Evolutionary conservation across 2,797 vertebrate species (phyloP), one percentile per base, ranked within the genome.

Genomic region (Acanthis flammea): DNA sequence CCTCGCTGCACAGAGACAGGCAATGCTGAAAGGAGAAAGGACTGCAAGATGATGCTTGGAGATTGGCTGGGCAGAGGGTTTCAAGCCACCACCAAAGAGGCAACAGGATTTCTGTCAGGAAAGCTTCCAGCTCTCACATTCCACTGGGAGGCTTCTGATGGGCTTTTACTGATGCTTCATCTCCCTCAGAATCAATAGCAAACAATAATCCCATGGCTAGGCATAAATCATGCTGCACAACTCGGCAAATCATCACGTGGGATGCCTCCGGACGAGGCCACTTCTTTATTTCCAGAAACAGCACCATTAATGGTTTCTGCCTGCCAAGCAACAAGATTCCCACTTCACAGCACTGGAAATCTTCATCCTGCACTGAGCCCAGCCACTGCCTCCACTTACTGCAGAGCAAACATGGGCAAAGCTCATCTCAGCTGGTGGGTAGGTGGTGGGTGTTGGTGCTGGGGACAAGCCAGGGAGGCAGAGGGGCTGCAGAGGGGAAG

Each of bases 141-240:
- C 66, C 62, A 74, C 19, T 0, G 1, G 37, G 48, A 93, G 35
- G 37, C 41, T 83, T 12, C 4, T 8, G 55, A 83, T 47, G 33
- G 53, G 79, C 72, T 95, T 92, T 93, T 84, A 92, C 58, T 81
- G 73, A 45, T 66, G 76, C 50, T 63, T 92, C 83, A 71, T 74
- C 51, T 93, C 93, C 54, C 62, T 88, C 70, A 35, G 61, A 93
- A 93, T 93, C 93, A 86, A 88, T 73, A 83, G 79, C 51, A 93
- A 94, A 63, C 76, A 93, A 86, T 86, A 95, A 92, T 71, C 74
- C 66, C 41, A 71, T 0, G 0, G 42, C 50, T 33, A 80, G 55
- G 71, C 72, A 70, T 88, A 86, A 95, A 93, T 77, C 86, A 80
- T 4, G 2, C 19, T 31, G 68, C 83, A 83, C 53, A 90, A 54